A percentile compares a stretch with the other conserved stretches of the same genome.
These are phyloP conservation scores for Salpingus planirostris DNA, from an alignment of 2,888 invertebrate species.

Conservation along the genomic window DNA sequence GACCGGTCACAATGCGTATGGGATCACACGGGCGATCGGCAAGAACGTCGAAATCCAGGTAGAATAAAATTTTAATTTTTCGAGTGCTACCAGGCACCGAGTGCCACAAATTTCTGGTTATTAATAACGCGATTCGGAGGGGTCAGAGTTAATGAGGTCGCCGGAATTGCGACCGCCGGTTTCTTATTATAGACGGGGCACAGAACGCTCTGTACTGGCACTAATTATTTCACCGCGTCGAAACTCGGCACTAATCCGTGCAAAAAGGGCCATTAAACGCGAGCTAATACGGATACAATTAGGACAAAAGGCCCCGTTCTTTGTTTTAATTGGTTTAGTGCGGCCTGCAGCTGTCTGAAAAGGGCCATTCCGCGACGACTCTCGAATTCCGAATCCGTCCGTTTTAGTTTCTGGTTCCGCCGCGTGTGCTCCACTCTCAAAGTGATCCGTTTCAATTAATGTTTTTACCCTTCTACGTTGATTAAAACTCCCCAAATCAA, in stretches of 20 bases:
- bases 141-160: too few relatives aligned
- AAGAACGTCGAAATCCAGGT: too few relatives aligned
- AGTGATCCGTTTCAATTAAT: slow-evolving; percentile 32
- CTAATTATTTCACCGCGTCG: too few relatives aligned
- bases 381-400: slow-evolving; percentile 18
- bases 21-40: too few relatives aligned
- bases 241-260: slow-evolving; percentile 19
- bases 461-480: slow-evolving; percentile 24
- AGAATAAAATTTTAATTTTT: too few relatives aligned
- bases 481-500: slow-evolving; percentile 20
- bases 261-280: slow-evolving; percentile 25
- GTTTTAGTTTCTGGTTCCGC: slow-evolving; percentile 21
- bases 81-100: too few relatives aligned
- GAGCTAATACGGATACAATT: slow-evolving; percentile 29
- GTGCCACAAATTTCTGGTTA: too few relatives aligned
- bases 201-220: too few relatives aligned
- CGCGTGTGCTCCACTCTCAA: slow-evolving; percentile 10
- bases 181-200: too few relatives aligned
- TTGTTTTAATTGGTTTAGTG: slow-evolving; percentile 33
- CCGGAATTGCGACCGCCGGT: too few relatives aligned
- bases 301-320: slow-evolving; percentile 30
- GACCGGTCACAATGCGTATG: too few relatives aligned
- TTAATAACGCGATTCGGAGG: too few relatives aligned
- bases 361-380: slow-evolving; percentile 26
- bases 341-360: slow-evolving; percentile 25